These are phyloP conservation scores for Druon quercuslanigerum DNA, from an alignment of 1,140 invertebrate species.

Conservation along the genomic window DNA sequence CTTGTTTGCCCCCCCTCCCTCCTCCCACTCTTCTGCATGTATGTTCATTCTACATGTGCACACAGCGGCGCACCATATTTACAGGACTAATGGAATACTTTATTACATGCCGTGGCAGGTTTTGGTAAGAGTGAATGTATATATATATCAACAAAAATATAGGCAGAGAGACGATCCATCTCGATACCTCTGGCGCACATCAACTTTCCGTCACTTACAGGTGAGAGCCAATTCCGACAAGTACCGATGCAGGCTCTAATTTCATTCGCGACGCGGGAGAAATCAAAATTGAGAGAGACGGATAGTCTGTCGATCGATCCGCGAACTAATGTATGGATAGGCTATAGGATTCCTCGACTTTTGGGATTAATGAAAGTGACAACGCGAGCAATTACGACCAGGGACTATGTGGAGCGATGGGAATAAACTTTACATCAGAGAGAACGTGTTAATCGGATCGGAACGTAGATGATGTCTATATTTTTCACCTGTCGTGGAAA, in stretches of 20 bases:
- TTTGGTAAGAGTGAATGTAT: not conserved
- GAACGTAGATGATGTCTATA: slow-evolving; percentile 13
- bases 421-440: slow-evolving; percentile 27
- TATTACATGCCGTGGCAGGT: not conserved
- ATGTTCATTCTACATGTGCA: slow-evolving; percentile 2
- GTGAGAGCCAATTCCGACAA: slow-evolving; percentile 19
- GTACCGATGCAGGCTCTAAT: slow-evolving; percentile 24
- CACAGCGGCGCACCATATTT: slow-evolving; percentile 6
- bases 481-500: not conserved
- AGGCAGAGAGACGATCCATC: not conserved
- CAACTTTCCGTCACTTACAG: slow-evolving; percentile 16
- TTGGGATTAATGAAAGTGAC: slow-evolving; percentile 31
- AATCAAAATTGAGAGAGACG: slow-evolving; percentile 26
- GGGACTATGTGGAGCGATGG: slow-evolving; percentile 8
- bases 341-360: slow-evolving; percentile 21
- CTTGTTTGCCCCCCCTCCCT: slow-evolving; percentile 7
- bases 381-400: slow-evolving; percentile 20
- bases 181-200: not conserved
- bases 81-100: slow-evolving; percentile 28
- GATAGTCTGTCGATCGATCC: slow-evolving; percentile 18
- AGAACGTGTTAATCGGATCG: slow-evolving; percentile 12
- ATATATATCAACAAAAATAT: not conserved
- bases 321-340: slow-evolving; percentile 20
- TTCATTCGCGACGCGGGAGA: slow-evolving; percentile 16
- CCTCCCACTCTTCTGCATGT: not conserved